Evolutionary conservation across 2,113 vertebrate genomes (phyloP), one percentile per base, ranked within the genome.

Genomic region (Hiodon alosoides): DNA sequence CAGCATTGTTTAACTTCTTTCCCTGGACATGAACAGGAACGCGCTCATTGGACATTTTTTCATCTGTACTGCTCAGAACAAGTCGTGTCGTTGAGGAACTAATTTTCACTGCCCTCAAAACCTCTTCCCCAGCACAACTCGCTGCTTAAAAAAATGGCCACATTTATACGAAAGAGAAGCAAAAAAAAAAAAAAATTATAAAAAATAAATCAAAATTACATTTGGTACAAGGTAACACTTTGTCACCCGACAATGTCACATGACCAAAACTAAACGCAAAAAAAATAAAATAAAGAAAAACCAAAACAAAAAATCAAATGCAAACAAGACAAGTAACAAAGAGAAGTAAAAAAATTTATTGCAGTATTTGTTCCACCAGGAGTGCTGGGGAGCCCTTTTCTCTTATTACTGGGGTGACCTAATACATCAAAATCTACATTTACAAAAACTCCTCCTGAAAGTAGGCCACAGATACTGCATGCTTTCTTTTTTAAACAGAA

Each of bases 361-460:
- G 97, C 97, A 98, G 96, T 98, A 98, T 96, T 98, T 69, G 75
- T 94, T 97, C 95, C 96, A 93, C 95, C 95, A 95, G 95, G 93
- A 94, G 92, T 91, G 89, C 94, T 95, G 93, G 94, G 93, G 94
- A 95, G 92, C 93, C 94, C 93, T 95, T 95, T 95, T 91, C 90
- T 93, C 88, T 93, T 94, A 94, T 92, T 91, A 92, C 94, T 94
- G 94, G 94, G 93, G 93, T 95, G 95, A 98, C 95, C 95, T 93
- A 97, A 96, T 96, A 98, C 97, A 98, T 94, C 94, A 98, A 98
- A 97, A 96, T 97, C 94, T 96, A 98, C 94, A 98, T 98, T 98
- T 98, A 98, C 96, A 98, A 97, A 92, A 91, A 79, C 87, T 90
- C 85, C 87, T 93, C 88, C 90, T 93, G 90, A 89, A 92, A 87